These are phyloP conservation scores for Lagodon rhomboides DNA, from an alignment of 2,797 vertebrate species.

Conservation along the genomic window DNA sequence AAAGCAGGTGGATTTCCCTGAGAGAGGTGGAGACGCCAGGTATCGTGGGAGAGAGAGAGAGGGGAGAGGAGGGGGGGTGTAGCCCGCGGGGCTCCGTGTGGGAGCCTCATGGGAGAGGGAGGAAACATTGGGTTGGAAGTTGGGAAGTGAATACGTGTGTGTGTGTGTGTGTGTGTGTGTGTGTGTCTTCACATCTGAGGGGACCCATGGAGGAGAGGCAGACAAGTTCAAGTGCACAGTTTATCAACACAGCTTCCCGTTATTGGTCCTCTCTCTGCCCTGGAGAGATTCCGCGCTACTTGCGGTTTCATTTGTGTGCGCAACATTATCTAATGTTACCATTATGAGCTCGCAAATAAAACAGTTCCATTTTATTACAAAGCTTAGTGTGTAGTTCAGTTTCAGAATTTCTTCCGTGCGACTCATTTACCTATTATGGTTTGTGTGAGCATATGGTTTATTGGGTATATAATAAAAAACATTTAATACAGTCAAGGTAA, in stretches of 20 bases:
- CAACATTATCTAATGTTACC: constrained; percentile 46
- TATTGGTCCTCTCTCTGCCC: constrained; percentile 46
- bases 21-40: constrained; percentile 72
- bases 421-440: constrained; percentile 42
- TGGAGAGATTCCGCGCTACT: constrained; percentile 29
- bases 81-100: constrained; percentile 43
- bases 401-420: constrained; percentile 24
- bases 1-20: constrained; percentile 78
- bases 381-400: constrained; percentile 31
- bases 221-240: constrained; percentile 51
- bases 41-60: constrained; percentile 70
- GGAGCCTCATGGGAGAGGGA: constrained; percentile 55
- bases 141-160: constrained; percentile 10
- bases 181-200: constrained; percentile 23
- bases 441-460: constrained; percentile 57
- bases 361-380: constrained; percentile 59
- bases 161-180: constrained; percentile 34
- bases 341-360: constrained; percentile 52
- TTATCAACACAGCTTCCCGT: constrained; percentile 55
- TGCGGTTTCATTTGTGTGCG: constrained; percentile 35
- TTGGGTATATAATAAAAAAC: constrained; percentile 54
- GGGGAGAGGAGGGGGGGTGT: constrained; percentile 18
- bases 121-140: constrained; percentile 64
- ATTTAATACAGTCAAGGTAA: constrained; percentile 46
- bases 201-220: constrained; percentile 34